Evolutionary conservation across 2,797 vertebrate genomes (phyloP), one percentile per base, ranked within the genome.

Genomic region (Girardinus metallicus): DNA sequence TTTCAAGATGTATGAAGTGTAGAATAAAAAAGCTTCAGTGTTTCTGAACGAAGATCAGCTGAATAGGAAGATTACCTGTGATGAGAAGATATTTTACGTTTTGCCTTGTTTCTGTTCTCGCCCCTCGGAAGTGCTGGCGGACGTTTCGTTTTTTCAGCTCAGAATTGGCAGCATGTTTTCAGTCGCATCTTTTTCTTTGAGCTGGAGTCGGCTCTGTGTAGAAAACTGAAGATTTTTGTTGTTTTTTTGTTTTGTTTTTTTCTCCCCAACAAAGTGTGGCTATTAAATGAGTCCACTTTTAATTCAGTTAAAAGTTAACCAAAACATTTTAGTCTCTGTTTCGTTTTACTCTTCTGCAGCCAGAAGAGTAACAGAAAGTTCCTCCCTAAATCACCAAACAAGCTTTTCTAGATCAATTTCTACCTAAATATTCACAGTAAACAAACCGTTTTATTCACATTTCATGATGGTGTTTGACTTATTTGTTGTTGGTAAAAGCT

Each of bases 101-200:
- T 87, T 89, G 85, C 85, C 86, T 87, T 78, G 77, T 86, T 81
- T 86, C 82, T 62, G 87, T 80, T 44, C 60, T 80, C 2, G 29
- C 23, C 80, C 76, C 76, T 6, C 43, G 23, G 23, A 68, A 80
- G 77, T 73, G 57, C 64, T 80, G 2, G 34, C 51, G 62, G 34
- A 76, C 73, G 49, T 3, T 78, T 79, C 66, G 70, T 75, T 76
- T 46, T 51, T 9, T 51, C 68, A 85, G 53, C 80, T 73, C 49
- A 77, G n/a, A 80, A n/a, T 57, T 49, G 77, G 78, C 74, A 49
- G 75, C 75, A 51, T 47, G 47, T 78, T 76, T 79, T 82, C 49
- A 78, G 68, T 64, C 47, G 66, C 21, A 6, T 79, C 66, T 16
- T 68, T 41, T 6, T 74, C 39, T 70, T n/a, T 43, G 36, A 43